Conservation (phyloP, 2,888 invertebrate genomes). For the Euclidia mi region DNA sequence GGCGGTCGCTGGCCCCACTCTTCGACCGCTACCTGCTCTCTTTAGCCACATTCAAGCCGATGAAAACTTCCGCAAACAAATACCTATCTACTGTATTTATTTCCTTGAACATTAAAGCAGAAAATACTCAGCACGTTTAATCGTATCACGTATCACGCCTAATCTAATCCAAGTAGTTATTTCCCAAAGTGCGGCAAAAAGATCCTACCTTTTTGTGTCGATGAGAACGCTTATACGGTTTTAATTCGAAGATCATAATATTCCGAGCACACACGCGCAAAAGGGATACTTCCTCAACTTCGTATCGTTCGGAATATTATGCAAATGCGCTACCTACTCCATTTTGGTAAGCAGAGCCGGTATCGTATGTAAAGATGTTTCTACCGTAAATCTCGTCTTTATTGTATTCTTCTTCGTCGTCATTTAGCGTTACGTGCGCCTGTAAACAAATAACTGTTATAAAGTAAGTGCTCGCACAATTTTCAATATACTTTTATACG, state of each 20-base stretch:
- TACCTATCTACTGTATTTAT: not conserved
- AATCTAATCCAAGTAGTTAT: constrained; percentile 54
- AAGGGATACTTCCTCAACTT: constrained; percentile 64
- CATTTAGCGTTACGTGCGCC: constrained; percentile 29
- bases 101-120: constrained; percentile 17
- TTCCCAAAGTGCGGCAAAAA: constrained; percentile 34
- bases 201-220: constrained; percentile 53
- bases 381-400: constrained; percentile 67
- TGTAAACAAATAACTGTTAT: constrained; percentile 32
- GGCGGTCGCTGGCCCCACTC: constrained; percentile 20
- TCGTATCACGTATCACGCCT: constrained; percentile 54
- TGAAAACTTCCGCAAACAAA: not conserved
- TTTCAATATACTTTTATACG: constrained; percentile 15
- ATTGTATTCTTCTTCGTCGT: constrained; percentile 41
- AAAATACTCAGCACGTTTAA: constrained; percentile 43
- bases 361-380: constrained; percentile 67
- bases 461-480: constrained; percentile 9
- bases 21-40: constrained; percentile 14
- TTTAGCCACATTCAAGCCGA: not conserved
- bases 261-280: constrained; percentile 60
- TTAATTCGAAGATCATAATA: constrained; percentile 56
- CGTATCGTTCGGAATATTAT: constrained; percentile 71
- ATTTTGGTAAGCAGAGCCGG: constrained; percentile 65
- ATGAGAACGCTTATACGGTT: constrained; percentile 51
- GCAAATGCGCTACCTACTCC: constrained; percentile 69